These are phyloP conservation scores for Hydractinia symbiolongicarpus DNA, from an alignment of 30 jellyfish, hydroid and myxozoan species.

Conservation along the genomic window DNA sequence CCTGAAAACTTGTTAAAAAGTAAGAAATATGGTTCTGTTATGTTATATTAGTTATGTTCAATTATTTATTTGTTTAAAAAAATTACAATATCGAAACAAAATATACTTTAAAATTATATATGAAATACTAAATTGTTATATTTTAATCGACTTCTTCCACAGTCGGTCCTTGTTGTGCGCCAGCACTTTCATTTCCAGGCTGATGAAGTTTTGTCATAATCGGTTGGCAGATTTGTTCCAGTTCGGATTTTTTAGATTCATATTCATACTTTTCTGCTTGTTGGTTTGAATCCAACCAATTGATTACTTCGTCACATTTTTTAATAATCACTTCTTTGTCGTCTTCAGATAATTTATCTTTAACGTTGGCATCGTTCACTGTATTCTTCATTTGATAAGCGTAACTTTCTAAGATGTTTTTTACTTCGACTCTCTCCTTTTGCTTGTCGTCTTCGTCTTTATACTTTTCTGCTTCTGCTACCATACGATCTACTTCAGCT, in stretches of 20 bases:
- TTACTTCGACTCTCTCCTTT: conserved; percentile 50
- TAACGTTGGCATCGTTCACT: conserved; percentile 37
- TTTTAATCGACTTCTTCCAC: no score
- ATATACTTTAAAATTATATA: no score
- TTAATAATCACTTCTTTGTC: conserved; percentile 31
- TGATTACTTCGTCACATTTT: conserved; percentile 42
- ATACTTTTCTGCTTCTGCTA: conserved; percentile 72
- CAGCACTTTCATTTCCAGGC: no score
- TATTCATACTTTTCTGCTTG: conserved; percentile 64
- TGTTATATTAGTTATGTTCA: no score
- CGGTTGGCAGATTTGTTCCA: conserved; percentile 54
- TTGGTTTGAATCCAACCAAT: conserved; percentile 59
- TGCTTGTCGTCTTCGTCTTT: conserved; percentile 79
- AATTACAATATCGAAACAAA: no score
- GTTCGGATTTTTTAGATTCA: conserved; percentile 41
- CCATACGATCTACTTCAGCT: conserved; percentile 44
- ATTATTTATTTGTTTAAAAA: no score
- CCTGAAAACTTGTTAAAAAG: no score
- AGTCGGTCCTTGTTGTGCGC: no score
- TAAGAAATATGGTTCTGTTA: no score
- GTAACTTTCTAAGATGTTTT: neutral
- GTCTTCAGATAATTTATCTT: conserved; percentile 31
- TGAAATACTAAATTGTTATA: no score
- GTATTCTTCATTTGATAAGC: conserved; percentile 42
- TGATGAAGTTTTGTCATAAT: conserved; percentile 45